Evolutionary conservation across 2,797 vertebrate genomes (phyloP).

Genomic region (Acanthurus lineatus): DNA sequence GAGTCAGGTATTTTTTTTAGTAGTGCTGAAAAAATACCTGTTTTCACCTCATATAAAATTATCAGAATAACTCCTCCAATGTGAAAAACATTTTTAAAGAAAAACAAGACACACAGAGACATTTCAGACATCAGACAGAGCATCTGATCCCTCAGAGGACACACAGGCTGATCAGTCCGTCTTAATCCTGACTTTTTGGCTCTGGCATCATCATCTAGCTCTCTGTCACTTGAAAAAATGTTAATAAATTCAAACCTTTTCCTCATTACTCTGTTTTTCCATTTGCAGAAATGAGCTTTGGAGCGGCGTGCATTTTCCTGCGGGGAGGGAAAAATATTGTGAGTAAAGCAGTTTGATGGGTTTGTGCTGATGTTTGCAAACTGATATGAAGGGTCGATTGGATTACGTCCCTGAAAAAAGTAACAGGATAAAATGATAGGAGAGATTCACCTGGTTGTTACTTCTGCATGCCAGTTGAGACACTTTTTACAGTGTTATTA

Average conservation of each 20-base stretch:
- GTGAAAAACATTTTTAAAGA: not conserved
- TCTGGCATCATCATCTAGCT: not conserved
- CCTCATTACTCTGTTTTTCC: conserved; percentile 13
- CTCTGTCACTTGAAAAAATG: not conserved
- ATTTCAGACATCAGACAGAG: too few species aligned
- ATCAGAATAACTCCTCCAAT: not conserved
- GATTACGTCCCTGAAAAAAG: conserved; percentile 17
- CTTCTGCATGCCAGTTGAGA: not conserved
- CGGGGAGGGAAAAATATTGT: conserved; percentile 85
- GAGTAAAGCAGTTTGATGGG: conserved; percentile 49
- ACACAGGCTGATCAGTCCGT: not conserved
- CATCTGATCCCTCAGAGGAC: too few species aligned
- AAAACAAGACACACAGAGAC: not conserved
- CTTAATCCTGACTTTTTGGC: conserved; percentile 21
- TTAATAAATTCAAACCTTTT: not conserved
- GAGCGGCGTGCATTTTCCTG: conserved; percentile 86
- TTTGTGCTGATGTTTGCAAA: conserved; percentile 43
- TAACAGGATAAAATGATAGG: conserved; percentile 7
- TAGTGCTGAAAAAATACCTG: not conserved
- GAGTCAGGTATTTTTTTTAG: not conserved
- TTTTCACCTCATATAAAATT: too few species aligned
- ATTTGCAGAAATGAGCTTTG: conserved; percentile 80
- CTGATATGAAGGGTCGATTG: conserved; percentile 1
- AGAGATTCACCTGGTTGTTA: not conserved
- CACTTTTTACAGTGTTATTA: not conserved